phyloP scores from a whole-genome alignment of 2,797 vertebrate genomes.

The Graptemys geographica region DNA sequence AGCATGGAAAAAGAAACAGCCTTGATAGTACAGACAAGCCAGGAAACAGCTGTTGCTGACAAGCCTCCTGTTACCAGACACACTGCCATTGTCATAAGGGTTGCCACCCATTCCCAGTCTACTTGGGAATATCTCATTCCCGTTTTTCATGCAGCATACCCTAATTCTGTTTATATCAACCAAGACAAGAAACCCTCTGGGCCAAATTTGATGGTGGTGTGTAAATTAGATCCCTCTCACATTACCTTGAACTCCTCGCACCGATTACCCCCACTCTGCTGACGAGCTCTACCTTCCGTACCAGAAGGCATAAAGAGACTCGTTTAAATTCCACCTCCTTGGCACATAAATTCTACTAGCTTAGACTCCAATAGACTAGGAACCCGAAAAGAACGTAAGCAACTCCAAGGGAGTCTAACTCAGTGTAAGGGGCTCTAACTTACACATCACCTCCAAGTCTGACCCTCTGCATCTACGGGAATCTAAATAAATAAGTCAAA shows the following conservation, averaged over 20 bases:
- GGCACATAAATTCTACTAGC: neutral
- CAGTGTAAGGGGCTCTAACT: neutral
- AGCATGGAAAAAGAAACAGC: constrained; percentile 66
- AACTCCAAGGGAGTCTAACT: neutral
- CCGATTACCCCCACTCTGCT: neutral
- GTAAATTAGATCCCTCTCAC: neutral
- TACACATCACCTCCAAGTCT: neutral
- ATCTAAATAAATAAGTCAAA: neutral
- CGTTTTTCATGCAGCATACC: neutral
- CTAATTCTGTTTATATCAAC: neutral
- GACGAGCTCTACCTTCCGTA: neutral
- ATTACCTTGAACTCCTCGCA: neutral
- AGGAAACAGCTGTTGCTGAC: constrained; percentile 72
- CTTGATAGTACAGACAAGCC: constrained; percentile 17
- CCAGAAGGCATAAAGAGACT: neutral
- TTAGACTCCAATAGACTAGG: neutral
- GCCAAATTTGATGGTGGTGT: neutral
- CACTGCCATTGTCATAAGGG: neutral
- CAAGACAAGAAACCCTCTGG: neutral
- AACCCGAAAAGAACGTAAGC: neutral
- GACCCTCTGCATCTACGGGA: neutral
- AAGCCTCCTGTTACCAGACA: constrained; percentile 39
- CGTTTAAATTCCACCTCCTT: neutral
- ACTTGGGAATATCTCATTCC: neutral
- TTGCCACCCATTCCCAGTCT: neutral